Percentiles rank a stretch among this genome's conserved stretches.
Evolutionary conservation across 2,888 invertebrate species (phyloP).

Genomic region (Didymodactylos carnosus): DNA sequence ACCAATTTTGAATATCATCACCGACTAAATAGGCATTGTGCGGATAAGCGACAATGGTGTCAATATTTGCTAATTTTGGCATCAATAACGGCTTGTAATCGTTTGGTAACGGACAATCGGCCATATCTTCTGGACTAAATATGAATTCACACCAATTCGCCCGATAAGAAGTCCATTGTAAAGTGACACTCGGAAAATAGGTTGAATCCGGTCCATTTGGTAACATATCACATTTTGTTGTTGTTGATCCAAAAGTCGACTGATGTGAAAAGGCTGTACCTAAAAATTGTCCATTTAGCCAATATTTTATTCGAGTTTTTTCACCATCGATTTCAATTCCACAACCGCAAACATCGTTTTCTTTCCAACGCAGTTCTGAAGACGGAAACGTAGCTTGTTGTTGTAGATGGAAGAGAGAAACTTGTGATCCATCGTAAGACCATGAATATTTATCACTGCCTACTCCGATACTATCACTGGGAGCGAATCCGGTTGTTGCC

Average conservation of each 20-base stretch:
- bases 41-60: neutral
- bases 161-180: neutral
- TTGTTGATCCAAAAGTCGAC: neutral
- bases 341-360: neutral
- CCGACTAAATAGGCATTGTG: neutral
- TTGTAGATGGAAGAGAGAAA: neutral
- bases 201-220: neutral
- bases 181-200: neutral
- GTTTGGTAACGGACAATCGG: neutral
- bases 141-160: neutral
- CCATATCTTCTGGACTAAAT: neutral
- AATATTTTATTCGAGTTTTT: neutral
- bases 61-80: neutral
- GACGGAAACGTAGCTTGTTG: too few relatives aligned
- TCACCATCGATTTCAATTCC: neutral
- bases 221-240: neutral
- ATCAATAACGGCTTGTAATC: neutral
- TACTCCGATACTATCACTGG: neutral
- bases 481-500: neutral
- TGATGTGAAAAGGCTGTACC: neutral
- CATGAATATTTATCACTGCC: neutral
- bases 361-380: neutral
- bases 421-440: neutral
- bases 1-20: neutral
- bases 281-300: neutral